phyloP scores from a whole-genome alignment of 2,113 vertebrate species.

The human (Homo sapiens) region GRCh38 chr7:97639001-97639500 shows the following conservation, averaged over 20 bases:
- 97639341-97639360: neutral
- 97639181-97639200: neutral
- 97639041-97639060: neutral
- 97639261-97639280: neutral
- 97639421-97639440: neutral
- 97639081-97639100: neutral
- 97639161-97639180: neutral
- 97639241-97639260: neutral
- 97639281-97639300: neutral
- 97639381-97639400: neutral
- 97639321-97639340: neutral
- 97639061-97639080: neutral
- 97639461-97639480: neutral
- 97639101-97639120: neutral
- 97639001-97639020: neutral
- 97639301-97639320: neutral
- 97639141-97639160: neutral
- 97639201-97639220: neutral
- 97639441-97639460: neutral
- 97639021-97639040: neutral
- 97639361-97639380: neutral
- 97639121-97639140: neutral
- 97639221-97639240: neutral
- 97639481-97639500: neutral
- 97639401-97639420: neutral